These are phyloP conservation scores for Calephelis virginiensis DNA, from an alignment of 1,140 invertebrate species.

Conservation along the genomic window DNA sequence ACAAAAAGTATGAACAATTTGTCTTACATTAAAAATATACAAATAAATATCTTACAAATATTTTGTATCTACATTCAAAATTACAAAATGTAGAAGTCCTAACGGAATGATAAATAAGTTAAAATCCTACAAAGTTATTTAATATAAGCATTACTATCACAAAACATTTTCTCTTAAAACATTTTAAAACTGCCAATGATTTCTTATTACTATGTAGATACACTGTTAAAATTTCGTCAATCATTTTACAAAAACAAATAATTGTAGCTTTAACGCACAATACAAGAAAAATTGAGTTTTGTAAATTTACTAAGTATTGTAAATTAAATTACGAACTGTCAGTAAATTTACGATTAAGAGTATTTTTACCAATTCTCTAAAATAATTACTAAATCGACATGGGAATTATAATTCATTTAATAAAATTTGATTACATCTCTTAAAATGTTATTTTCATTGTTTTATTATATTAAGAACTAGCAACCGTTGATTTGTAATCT, in stretches of 20 bases:
- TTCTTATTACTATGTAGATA: not conserved
- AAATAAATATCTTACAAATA: slow-evolving; percentile 9
- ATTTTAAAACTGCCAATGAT: slow-evolving; percentile 1
- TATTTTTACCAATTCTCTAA: too few relatives aligned
- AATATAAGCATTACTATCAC: slow-evolving; percentile 13
- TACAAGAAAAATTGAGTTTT: too few relatives aligned
- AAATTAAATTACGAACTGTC: too few relatives aligned
- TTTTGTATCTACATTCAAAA: slow-evolving; percentile 5
- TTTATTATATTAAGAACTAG: not conserved
- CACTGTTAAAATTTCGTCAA: too few relatives aligned
- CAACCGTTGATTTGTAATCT: not conserved
- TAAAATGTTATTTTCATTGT: too few relatives aligned
- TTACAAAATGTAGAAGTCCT: slow-evolving; percentile 3
- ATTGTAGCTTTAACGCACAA: too few relatives aligned
- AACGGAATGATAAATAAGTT: slow-evolving; percentile 14
- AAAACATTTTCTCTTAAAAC: slow-evolving; percentile 9
- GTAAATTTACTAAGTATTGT: too few relatives aligned
- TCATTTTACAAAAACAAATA: too few relatives aligned
- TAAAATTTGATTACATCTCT: too few relatives aligned
- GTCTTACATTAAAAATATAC: not conserved
- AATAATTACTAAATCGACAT: too few relatives aligned
- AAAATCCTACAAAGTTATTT: not conserved
- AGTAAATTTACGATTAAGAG: too few relatives aligned
- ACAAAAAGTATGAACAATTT: slow-evolving; percentile 2
- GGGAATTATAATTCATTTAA: too few relatives aligned